These are phyloP conservation scores for Microtus richardsoni DNA, from an alignment of 2,113 vertebrate genomes.

Conservation along the genomic window DNA sequence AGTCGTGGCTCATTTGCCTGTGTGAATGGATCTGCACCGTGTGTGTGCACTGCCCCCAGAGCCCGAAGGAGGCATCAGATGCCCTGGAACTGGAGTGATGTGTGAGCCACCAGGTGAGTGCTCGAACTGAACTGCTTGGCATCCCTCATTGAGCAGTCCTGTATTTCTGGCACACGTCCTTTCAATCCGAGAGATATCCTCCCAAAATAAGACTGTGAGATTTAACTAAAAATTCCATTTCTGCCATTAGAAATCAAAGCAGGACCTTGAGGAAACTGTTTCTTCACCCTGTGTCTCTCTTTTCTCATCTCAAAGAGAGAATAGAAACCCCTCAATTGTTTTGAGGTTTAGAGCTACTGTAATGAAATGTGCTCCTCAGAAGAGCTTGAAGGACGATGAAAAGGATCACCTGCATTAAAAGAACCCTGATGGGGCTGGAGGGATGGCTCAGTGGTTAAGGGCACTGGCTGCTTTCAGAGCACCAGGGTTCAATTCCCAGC, in stretches of 20 bases:
- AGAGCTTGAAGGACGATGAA: neutral
- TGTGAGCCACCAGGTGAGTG: neutral
- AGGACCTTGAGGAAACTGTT: neutral
- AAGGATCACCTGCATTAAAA: neutral
- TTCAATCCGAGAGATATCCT: neutral
- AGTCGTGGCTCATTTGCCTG: neutral
- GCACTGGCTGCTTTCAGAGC: neutral
- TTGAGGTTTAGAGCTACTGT: neutral
- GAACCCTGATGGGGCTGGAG: neutral
- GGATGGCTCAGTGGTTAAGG: neutral
- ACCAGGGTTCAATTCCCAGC: neutral
- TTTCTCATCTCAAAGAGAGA: constrained; percentile 29
- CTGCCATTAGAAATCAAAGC: neutral
- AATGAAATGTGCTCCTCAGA: neutral
- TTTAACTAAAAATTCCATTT: neutral
- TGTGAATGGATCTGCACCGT: neutral
- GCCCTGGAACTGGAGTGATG: neutral
- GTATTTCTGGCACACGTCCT: neutral
- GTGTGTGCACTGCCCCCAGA: neutral
- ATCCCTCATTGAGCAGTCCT: neutral
- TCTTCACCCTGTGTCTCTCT: neutral
- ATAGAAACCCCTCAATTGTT: neutral
- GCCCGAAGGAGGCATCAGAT: neutral
- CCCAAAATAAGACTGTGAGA: neutral
- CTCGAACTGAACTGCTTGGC: neutral